Percentiles rank a stretch among this genome's conserved stretches.
Evolutionary conservation across 2,113 vertebrate species (phyloP).

Genomic region (Tiliqua scincoides): DNA sequence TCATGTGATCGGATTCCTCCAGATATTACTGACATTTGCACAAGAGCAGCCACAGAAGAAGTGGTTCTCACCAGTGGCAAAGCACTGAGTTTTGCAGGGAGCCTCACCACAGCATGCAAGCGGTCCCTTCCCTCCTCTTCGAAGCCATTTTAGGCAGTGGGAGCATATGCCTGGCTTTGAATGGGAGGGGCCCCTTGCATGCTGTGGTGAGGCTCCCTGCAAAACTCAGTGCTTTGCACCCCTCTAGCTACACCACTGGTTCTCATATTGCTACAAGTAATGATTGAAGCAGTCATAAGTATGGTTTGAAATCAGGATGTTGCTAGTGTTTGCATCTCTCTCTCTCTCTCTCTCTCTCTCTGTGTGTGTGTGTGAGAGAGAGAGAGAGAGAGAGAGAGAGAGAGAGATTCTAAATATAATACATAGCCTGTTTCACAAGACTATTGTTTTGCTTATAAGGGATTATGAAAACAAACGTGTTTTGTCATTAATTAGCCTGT

Average conservation of each 20-base stretch:
- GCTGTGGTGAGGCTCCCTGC: too few relatives aligned
- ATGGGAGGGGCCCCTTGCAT: too few relatives aligned
- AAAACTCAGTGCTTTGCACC: too few relatives aligned
- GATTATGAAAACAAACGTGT: not conserved
- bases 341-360: not conserved
- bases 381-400: not conserved
- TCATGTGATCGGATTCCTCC: not conserved
- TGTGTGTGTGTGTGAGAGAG: not conserved
- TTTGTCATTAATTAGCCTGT: slow-evolving; percentile 45
- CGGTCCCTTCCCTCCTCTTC: too few relatives aligned
- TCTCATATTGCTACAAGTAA: not conserved
- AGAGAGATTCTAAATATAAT: not conserved
- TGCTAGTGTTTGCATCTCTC: not conserved
- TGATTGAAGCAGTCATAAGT: not conserved
- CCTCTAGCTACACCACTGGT: too few relatives aligned
- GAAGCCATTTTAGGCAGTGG: too few relatives aligned
- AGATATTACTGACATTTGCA: not conserved
- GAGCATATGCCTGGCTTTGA: too few relatives aligned
- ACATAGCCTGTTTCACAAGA: slow-evolving; percentile 1
- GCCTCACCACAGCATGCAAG: too few relatives aligned
- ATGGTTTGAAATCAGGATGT: not conserved
- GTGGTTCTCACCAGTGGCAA: too few relatives aligned
- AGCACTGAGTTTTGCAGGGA: too few relatives aligned
- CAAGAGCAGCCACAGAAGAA: not conserved
- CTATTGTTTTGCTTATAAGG: slow-evolving; percentile 10